Evolutionary conservation across 2,113 vertebrate genomes (phyloP), one percentile per base, ranked within the genome.

Genomic region (Urocitellus parryii): DNA sequence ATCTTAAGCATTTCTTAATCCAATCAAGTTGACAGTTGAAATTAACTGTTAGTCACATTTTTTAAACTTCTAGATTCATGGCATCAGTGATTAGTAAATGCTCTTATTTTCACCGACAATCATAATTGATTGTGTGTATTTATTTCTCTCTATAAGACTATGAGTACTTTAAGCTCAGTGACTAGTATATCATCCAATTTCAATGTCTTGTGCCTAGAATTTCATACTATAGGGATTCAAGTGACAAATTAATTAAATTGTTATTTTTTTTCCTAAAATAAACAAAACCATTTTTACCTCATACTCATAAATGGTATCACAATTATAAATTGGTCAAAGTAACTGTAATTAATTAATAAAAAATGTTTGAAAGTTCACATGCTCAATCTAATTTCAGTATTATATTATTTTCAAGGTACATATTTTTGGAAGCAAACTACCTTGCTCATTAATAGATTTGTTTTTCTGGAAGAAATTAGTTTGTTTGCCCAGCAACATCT

Each of bases 401-500:
- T 92, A 14, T 13, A 17, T 13, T 78, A 29, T 37, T 94, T 82
- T 63, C 11, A 58, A 12, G 20, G 20, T 51, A 8, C 2, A 25
- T 17, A 0, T 24, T 61, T 94, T 48, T 45, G 8, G 88, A 88
- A 86, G 51, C 53, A 94, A 92, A 95, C 1, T 4, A 87, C 67
- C 29, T 93, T 92, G 20, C 32, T 96, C 48, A 82, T 96, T 95
- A 95, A 90, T 22, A 85, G 2, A 17, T 70, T 11, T 88, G 8
- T 84, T 96, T 96, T 97, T 90, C 81, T 72, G 51, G n/a, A 68
- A 96, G 91, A 82, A 94, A 16, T 88, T 72, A 73, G 39, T 76
- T 82, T 92, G 68, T 96, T 97, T 97, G 82, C 51, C 92, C 45
- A 61, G 53, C 37, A 89, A 88, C 73, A 94, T 34, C 61, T 83